A percentile compares a stretch with the other conserved stretches of the same genome.
Evolutionary conservation across 2,113 vertebrate genomes (phyloP).

Genomic region (Elachura formosa): DNA sequence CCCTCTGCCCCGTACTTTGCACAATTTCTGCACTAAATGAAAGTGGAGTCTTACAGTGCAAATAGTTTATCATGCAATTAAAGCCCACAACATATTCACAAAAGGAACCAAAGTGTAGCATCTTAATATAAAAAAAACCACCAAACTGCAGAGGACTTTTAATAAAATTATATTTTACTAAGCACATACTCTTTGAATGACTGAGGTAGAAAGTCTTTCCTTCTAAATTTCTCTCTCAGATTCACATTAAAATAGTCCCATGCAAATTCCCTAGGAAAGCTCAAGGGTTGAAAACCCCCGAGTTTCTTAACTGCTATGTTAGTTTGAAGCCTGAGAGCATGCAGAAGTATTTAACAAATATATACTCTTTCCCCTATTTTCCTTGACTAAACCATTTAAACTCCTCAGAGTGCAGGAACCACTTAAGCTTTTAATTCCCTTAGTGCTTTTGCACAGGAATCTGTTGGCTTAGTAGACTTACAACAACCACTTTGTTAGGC

Average conservation of each 20-base stretch:
- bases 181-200: not conserved
- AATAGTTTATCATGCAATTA: not conserved
- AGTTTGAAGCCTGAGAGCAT: not conserved
- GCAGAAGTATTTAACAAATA: not conserved
- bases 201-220: not conserved
- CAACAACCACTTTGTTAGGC: conserved; percentile 43
- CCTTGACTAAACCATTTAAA: conserved; percentile 14
- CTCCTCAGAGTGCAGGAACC: not conserved
- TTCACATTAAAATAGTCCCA: not conserved
- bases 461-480: conserved; percentile 21
- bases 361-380: conserved; percentile 35
- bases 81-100: not conserved
- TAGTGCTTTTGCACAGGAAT: not conserved
- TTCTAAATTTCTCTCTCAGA: not conserved
- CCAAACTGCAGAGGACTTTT: not conserved
- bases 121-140: not conserved
- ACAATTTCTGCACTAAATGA: not conserved
- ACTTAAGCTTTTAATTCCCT: conserved; percentile 41
- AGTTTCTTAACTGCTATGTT: not conserved
- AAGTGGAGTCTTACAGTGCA: not conserved
- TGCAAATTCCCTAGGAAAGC: not conserved
- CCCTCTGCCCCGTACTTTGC: not conserved
- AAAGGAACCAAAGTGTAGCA: not conserved
- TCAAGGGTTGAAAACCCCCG: not conserved
- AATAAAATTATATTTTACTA: not conserved